Evolutionary conservation across 92 coral and sea anemone genomes (phyloP), one percentile per base, ranked within the genome.

Genomic region (Heliopora coerulea): DNA sequence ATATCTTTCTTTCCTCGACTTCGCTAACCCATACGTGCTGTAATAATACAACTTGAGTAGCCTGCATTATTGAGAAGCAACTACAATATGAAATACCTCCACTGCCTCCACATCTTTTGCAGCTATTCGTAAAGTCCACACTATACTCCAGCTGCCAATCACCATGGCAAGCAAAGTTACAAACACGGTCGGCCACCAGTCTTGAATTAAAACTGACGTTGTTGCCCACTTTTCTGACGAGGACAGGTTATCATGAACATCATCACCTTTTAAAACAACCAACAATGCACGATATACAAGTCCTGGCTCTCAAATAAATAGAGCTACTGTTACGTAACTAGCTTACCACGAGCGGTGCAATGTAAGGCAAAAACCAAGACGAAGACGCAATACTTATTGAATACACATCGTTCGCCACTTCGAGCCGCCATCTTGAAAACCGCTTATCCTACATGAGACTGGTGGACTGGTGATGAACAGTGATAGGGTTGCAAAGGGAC

Each of bases 101-200:
- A 8, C 77, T 28, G 18, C 32, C 54, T 70, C n/a, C 3, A 41
- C n/a, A 33, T 30, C 25, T 33, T 35, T 54, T 52, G 77, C 62
- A 52, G 77, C 77, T 12, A 32, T 54, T 29, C 42, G 31, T 39
- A 70, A 70, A 20, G 77, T 70, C 77, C 77, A 70, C 52, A 70
- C 77, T 25, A 70, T 39, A 37, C 77, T 70, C 52, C 50, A 70
- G 32, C 77, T 33, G 31, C 63, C 77, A 54, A 54, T 9, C 6
- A 70, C 26, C 2, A 58, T 42, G 17, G 63, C 19, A 17, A 54
- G 52, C 19, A 70, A 6, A 0, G 77, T 70, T 3, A 70, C 63
- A 31, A 31, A 26, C 14, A 35, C 33, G 5, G 77, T 70, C 33
- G 52, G 62, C 77, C 77, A 70, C 77, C 77, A 70, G 1, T 54